A percentile compares a stretch with the other conserved stretches of the same genome.
Conservation (phyloP, 2,888 invertebrate genomes). For the Tuta absoluta region DNA sequence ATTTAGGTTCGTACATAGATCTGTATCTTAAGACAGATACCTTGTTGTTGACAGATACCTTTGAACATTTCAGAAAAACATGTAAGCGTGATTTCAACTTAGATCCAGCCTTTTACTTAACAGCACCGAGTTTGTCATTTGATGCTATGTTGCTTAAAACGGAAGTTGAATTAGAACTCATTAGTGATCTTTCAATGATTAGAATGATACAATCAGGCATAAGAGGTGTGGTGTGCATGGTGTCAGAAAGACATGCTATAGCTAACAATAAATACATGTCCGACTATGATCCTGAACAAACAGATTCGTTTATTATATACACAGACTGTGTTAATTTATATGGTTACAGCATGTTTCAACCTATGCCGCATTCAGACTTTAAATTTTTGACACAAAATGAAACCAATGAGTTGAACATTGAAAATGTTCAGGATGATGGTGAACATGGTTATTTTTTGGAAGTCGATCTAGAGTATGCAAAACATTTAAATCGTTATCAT, state of each 20-base stretch:
- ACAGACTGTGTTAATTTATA: constrained; percentile 19
- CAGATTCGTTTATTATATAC: neutral
- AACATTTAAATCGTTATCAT: constrained; percentile 27
- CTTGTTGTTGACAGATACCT: no score
- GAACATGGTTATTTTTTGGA: constrained; percentile 8
- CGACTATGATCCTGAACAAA: neutral
- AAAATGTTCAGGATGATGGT: constrained; percentile 18
- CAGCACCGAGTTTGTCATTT: no score
- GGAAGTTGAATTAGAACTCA: no score
- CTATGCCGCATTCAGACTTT: neutral
- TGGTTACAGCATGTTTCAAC: constrained; percentile 10
- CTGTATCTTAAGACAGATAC: no score
- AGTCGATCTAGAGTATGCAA: constrained; percentile 27
- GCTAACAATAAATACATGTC: constrained; percentile 22
- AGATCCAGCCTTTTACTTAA: no score
- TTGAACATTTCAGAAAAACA: no score
- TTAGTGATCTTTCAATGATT: no score
- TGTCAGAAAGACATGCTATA: neutral
- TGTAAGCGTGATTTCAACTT: no score
- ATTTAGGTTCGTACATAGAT: no score
- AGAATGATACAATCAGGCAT: no score
- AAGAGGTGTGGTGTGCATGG: neutral
- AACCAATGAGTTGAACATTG: neutral
- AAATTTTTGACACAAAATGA: constrained; percentile 2
- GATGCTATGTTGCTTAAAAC: no score